phyloP scores from a whole-genome alignment of 2,797 vertebrate genomes.

The Platalea minor region DNA sequence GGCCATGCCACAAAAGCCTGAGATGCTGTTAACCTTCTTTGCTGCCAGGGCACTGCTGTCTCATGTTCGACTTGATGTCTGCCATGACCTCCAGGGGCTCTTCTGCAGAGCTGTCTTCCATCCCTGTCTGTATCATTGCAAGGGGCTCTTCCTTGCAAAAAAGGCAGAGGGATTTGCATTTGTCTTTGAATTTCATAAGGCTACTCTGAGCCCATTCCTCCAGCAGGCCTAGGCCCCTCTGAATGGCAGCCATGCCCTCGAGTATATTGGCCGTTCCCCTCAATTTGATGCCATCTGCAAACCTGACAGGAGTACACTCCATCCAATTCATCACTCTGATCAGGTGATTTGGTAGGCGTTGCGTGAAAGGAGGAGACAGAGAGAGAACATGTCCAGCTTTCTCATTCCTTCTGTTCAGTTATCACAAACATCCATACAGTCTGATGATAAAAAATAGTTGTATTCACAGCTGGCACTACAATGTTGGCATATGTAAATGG shows the following conservation, averaged over 20 bases:
- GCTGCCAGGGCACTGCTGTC: not conserved
- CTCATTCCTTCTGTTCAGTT: not conserved
- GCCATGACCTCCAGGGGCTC: not conserved
- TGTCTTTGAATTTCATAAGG: not conserved
- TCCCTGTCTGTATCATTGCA: not conserved
- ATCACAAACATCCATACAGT: not conserved
- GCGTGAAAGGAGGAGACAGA: not conserved
- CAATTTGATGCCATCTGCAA: not conserved
- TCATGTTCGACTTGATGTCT: not conserved
- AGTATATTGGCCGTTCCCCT: not conserved
- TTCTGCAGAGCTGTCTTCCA: not conserved
- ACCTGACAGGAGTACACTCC: not conserved
- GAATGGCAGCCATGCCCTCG: not conserved
- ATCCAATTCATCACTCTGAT: not conserved
- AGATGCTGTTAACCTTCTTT: accelerated
- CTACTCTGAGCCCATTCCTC: not conserved
- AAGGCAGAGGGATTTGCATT: not conserved
- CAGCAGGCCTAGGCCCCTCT: not conserved
- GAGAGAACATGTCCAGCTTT: not conserved
- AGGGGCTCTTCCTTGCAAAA: not conserved
- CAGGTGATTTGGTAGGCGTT: not conserved
- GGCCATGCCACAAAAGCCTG: not conserved
- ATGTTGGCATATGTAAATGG: not conserved
- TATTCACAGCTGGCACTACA: not conserved
- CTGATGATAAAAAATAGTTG: not conserved